These are phyloP conservation scores for Pantelozetes paolii DNA, from an alignment of 2,888 invertebrate genomes.

Conservation along the genomic window DNA sequence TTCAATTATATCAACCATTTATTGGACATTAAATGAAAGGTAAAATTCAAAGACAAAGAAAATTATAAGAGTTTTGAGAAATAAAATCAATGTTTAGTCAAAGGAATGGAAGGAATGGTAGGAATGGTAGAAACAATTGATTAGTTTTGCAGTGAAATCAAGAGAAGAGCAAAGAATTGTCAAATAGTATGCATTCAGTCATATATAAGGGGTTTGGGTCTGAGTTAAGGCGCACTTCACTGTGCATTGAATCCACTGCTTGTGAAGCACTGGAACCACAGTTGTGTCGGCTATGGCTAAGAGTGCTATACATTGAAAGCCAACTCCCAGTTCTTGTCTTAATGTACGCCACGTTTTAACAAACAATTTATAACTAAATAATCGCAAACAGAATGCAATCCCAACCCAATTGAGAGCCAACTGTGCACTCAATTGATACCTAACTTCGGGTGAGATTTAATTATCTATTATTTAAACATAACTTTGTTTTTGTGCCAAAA, in stretches of 20 bases:
- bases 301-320: neutral
- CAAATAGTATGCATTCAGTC: neutral
- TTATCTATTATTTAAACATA: too few species aligned
- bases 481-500: too few species aligned
- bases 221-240: conserved; percentile 29
- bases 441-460: too few species aligned
- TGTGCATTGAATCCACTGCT: neutral
- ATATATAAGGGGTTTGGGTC: neutral
- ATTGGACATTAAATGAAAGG: neutral
- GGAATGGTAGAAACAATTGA: neutral
- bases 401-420: too few species aligned
- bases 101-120: neutral
- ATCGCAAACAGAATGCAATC: too few species aligned
- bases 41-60: neutral
- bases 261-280: too few species aligned
- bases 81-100: too few species aligned
- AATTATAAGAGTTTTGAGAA: too few species aligned
- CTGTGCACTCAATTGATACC: too few species aligned
- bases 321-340: conserved; percentile 13
- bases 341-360: conserved; percentile 14
- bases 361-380: too few species aligned
- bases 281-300: neutral
- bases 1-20: neutral
- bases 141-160: neutral
- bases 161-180: neutral